A percentile compares a stretch with the other conserved stretches of the same genome.
phyloP scores from a whole-genome alignment of 2,113 vertebrate genomes.

The Brienomyrus brachyistius region DNA sequence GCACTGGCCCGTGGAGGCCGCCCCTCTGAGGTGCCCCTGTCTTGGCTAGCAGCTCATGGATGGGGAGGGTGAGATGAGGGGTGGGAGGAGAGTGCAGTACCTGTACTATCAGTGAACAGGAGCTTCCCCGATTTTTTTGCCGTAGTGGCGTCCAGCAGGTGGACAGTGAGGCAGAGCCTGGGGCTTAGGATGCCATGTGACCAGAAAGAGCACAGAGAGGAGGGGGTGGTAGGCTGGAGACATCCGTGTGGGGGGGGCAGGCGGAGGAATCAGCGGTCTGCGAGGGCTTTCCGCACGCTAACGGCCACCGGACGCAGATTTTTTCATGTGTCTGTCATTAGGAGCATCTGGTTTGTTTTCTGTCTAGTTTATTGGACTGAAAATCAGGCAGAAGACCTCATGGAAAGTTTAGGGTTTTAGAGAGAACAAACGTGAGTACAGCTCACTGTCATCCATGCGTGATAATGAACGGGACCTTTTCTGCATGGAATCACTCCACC shows the following conservation, averaged over 20 bases:
- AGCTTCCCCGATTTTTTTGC: background rate
- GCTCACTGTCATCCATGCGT: background rate
- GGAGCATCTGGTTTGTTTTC: conserved; percentile 22
- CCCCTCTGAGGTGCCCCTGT: background rate
- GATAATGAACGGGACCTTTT: background rate
- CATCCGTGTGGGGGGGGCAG: background rate
- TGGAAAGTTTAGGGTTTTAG: background rate
- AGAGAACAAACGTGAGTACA: background rate
- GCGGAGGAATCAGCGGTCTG: background rate
- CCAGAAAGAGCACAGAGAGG: background rate
- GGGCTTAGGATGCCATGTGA: background rate
- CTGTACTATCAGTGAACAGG: background rate
- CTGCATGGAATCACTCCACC: background rate
- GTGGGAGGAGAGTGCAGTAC: background rate
- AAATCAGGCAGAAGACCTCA: background rate
- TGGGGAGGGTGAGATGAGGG: background rate
- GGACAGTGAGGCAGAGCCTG: background rate
- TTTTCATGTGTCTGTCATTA: conserved; percentile 13
- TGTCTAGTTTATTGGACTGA: conserved; percentile 14
- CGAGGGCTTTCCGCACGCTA: background rate
- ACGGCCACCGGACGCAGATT: conserved; percentile 15
- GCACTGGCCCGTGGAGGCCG: conserved; percentile 42
- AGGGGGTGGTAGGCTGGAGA: background rate
- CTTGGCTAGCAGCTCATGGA: conserved; percentile 8
- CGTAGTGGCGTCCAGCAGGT: background rate